These are phyloP conservation scores for Busseola fusca DNA, from an alignment of 2,888 invertebrate species.

Conservation along the genomic window DNA sequence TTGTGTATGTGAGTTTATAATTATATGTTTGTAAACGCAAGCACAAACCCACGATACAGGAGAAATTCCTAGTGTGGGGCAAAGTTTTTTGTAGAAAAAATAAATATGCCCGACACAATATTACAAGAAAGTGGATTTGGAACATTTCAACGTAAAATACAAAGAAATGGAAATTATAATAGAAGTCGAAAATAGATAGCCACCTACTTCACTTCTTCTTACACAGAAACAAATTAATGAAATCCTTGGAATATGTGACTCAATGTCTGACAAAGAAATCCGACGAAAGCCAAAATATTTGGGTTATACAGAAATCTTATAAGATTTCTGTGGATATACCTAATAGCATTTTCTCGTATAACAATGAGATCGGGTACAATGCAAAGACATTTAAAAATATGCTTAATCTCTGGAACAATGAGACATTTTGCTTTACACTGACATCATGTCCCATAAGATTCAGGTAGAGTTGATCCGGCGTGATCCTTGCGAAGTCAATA, in stretches of 20 bases:
- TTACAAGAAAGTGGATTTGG: constrained; percentile 15
- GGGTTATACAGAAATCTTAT: too few species aligned
- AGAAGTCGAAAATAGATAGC: constrained; percentile 22
- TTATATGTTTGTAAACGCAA: too few species aligned
- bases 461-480: constrained; percentile 10
- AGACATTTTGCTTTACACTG: not conserved
- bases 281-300: constrained; percentile 12
- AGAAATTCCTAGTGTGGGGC: too few species aligned
- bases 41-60: too few species aligned
- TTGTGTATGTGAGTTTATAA: too few species aligned
- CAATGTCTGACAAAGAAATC: constrained; percentile 35
- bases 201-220: not conserved
- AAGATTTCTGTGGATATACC: too few species aligned
- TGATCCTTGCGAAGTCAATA: not conserved
- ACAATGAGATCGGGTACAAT: not conserved
- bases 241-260: constrained; percentile 37
- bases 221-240: constrained; percentile 9
- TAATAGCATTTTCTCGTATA: too few species aligned
- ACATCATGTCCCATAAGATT: not conserved
- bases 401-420: not conserved
- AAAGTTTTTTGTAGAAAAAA: too few species aligned
- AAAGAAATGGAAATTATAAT: constrained; percentile 19
- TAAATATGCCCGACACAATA: too few species aligned
- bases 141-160: constrained; percentile 32
- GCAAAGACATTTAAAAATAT: not conserved